Base-by-base conservation (phyloP, 2,113 vertebrate genomes). In the Hyla sarda region DNA sequence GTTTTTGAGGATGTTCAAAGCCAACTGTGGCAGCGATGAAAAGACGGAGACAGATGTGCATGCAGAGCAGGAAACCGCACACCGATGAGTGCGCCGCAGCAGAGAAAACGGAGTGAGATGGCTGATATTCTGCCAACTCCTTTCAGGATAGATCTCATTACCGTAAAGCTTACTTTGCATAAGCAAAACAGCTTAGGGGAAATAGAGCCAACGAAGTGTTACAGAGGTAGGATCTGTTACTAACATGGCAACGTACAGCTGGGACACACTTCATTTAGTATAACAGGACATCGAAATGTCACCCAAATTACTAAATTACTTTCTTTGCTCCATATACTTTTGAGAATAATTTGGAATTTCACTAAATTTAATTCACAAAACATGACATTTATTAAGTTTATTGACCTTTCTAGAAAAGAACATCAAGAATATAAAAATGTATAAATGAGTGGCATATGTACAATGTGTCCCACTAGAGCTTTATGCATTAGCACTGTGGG, bases 31-130 rank as follows among this genome's bases (percentile, higher is more conserved):
- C 28, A 8, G 52, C 56, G 47, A 73, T 45, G 50, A 56, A 56
- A 73, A 73, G 67, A 34, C 5, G 32, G 17, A 50, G 41, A 47
- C 67, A 83, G 50, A 72, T 73, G 82, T 56, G 67, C 32, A 19
- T 32, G 17, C 50, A 21, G 65, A 83, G 82, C 25, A 72, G 50
- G 21, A 5, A n/a, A n/a, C n/a, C n/a, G n/a, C n/a, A n/a, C n/a
- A n/a, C 50, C 41, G 21, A 25, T 69, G 41, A 69, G 17, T 82
- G 45, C 21, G 30, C 30, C 37, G 30, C 56, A 65, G 37, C 79
- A 82, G 37, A 54, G 34, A 30, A 37, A n/a, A 0, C 30, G 2
- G 14, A 62, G 54, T 5, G 34, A 41, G 77, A 34, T 12, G 60
- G 41, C 60, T 21, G 60, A 47, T 19, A 17, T 25, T 19, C 12